Evolutionary conservation across 2,888 invertebrate genomes (phyloP).

Genomic region (Plebejus anna): DNA sequence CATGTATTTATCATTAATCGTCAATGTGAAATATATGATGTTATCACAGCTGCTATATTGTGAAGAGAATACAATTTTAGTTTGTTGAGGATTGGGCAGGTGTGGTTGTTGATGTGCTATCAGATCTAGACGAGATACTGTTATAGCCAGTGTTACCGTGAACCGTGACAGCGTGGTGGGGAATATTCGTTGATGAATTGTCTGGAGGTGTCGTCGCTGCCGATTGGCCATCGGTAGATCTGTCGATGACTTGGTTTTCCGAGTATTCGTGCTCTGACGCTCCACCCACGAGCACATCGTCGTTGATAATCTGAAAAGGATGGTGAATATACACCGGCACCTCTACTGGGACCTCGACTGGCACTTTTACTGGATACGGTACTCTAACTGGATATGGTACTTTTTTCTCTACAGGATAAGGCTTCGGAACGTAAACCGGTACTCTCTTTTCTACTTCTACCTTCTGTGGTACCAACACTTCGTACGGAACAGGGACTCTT

Average conservation of each 20-base stretch:
- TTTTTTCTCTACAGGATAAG: constrained; percentile 60
- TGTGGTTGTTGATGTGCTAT: constrained; percentile 43
- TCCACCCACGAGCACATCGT: constrained; percentile 40
- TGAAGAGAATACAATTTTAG: background rate
- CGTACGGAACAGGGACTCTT: constrained; percentile 62
- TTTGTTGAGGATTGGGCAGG: constrained; percentile 34
- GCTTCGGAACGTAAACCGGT: constrained; percentile 51
- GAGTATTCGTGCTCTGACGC: constrained; percentile 18
- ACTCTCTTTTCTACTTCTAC: constrained; percentile 61
- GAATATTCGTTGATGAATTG: constrained; percentile 39
- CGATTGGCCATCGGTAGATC: constrained; percentile 30
- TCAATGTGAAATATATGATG: constrained; percentile 5
- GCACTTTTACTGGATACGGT: constrained; percentile 50
- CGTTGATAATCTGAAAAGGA: constrained; percentile 49
- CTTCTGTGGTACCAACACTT: constrained; percentile 51
- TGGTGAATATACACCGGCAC: constrained; percentile 60
- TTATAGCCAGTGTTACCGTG: constrained; percentile 55
- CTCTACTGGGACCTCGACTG: constrained; percentile 58
- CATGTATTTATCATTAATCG: background rate
- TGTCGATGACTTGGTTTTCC: constrained; percentile 30
- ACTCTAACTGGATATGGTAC: constrained; percentile 60
- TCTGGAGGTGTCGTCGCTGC: constrained; percentile 5
- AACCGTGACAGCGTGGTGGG: constrained; percentile 53
- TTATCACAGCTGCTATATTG: background rate
- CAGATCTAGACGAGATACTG: constrained; percentile 61